These are phyloP conservation scores for Sebastes goodei DNA, from an alignment of 2,797 vertebrate genomes.

Conservation along the genomic window DNA sequence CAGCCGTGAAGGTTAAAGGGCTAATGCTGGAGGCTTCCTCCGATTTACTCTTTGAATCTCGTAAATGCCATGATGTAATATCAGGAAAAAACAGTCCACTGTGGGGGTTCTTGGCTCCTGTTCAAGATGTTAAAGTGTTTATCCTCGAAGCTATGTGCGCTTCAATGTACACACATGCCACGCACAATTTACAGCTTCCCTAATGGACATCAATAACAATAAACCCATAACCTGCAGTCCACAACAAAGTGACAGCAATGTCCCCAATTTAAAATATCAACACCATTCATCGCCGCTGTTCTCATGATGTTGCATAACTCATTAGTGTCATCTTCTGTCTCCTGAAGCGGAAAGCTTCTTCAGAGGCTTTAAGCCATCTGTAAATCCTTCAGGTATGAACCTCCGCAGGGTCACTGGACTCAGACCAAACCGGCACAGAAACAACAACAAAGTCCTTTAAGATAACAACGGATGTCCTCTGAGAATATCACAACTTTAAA, in stretches of 20 bases:
- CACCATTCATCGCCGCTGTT: neutral
- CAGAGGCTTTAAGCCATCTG: slow-evolving; percentile 61
- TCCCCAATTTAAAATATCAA: neutral
- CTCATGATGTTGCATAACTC: slow-evolving; percentile 25
- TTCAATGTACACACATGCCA: slow-evolving; percentile 21
- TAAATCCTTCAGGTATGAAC: slow-evolving; percentile 70
- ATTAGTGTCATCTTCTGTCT: slow-evolving; percentile 35
- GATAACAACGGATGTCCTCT: neutral
- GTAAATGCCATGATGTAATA: neutral
- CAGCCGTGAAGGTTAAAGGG: slow-evolving; percentile 10
- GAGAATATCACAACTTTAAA: neutral
- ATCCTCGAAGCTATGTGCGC: slow-evolving; percentile 39
- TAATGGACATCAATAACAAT: neutral
- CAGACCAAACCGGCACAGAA: slow-evolving; percentile 21
- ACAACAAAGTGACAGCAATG: neutral
- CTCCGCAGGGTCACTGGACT: slow-evolving; percentile 14
- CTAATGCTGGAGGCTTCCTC: neutral
- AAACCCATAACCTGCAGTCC: neutral
- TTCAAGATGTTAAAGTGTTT: slow-evolving; percentile 54
- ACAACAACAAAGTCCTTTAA: slow-evolving; percentile 40
- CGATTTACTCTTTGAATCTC: neutral
- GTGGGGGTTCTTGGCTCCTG: slow-evolving; percentile 10
- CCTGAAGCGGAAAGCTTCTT: slow-evolving; percentile 48
- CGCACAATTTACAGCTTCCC: slow-evolving; percentile 19
- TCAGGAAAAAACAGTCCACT: neutral